Conservation (phyloP, 2,797 vertebrate genomes). For the Falco peregrinus region DNA sequence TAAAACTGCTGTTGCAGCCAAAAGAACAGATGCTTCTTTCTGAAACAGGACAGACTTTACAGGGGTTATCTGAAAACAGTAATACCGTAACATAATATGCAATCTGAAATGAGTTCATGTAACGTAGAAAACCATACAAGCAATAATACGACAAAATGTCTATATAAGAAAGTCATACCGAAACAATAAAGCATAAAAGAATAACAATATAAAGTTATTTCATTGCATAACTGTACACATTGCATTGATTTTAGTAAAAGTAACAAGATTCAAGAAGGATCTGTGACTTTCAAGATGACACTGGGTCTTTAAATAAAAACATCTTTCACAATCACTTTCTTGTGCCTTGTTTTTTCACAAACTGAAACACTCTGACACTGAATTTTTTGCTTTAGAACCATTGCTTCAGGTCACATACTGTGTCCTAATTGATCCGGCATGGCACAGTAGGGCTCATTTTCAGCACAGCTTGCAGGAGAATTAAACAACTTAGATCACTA, state of each 20-base stretch:
- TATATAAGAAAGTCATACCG: neutral
- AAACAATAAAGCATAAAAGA: neutral
- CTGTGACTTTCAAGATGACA: neutral
- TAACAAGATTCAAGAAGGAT: neutral
- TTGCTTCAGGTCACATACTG: slow-evolving; percentile 11
- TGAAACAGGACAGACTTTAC: neutral
- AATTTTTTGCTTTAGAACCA: neutral
- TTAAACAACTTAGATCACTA: neutral
- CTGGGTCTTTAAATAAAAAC: neutral
- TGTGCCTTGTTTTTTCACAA: neutral
- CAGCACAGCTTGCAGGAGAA: slow-evolving; percentile 41
- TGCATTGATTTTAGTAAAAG: neutral
- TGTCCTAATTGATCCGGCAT: neutral
- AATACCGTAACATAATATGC: neutral
- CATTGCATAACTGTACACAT: neutral
- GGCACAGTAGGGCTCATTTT: slow-evolving; percentile 28
- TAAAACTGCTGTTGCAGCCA: neutral
- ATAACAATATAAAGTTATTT: neutral
- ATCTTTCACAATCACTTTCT: neutral
- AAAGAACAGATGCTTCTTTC: neutral
- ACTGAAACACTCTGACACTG: neutral
- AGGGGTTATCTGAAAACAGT: neutral
- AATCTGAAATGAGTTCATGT: neutral
- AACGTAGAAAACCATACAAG: neutral
- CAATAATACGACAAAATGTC: neutral